phyloP scores from a whole-genome alignment of 2,113 vertebrate species.

The Trichechus manatus region DNA sequence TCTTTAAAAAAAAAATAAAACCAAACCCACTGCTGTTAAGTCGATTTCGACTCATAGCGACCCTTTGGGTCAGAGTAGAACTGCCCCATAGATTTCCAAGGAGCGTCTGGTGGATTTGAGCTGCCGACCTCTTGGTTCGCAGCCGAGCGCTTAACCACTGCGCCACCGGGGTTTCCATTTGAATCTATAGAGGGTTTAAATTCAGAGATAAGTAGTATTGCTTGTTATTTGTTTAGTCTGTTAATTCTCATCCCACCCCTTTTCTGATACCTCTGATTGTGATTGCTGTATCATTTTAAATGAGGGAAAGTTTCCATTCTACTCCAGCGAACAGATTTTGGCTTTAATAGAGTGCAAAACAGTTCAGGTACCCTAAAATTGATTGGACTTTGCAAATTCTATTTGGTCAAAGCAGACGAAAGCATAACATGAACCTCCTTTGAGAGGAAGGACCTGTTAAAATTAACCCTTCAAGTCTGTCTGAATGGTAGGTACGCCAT shows the following conservation, averaged over 20 bases:
- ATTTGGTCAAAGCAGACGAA: not conserved
- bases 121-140: too few species aligned
- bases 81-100: too few species aligned
- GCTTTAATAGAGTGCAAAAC: not conserved
- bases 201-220: not conserved
- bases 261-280: not conserved
- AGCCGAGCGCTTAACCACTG: too few species aligned
- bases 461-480: too few species aligned
- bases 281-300: not conserved
- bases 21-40: too few species aligned
- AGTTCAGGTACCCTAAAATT: not conserved
- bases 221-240: not conserved
- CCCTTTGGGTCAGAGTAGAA: too few species aligned
- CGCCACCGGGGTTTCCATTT: too few species aligned
- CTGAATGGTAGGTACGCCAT: not conserved
- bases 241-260: not conserved
- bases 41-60: too few species aligned
- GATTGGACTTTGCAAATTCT: not conserved
- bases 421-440: not conserved
- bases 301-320: not conserved
- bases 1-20: too few species aligned
- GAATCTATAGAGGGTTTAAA: not conserved
- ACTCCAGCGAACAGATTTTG: not conserved
- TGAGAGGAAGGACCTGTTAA: too few species aligned
- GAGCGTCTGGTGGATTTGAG: too few species aligned